Evolutionary conservation across 2,113 vertebrate genomes (phyloP), one percentile per base, ranked within the genome.

Genomic region (Zeus faber): DNA sequence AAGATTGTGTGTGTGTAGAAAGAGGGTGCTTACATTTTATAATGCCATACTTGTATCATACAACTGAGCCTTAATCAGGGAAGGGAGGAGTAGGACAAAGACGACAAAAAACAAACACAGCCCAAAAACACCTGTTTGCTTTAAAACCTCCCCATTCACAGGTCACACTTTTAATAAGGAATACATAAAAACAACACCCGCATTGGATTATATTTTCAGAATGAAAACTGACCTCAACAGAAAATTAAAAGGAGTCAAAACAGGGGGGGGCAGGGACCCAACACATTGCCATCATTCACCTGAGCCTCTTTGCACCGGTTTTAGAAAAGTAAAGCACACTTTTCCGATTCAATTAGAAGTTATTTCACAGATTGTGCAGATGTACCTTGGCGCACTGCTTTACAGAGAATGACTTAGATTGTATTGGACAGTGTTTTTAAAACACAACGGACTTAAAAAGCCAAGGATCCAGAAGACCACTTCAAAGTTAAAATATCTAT

Each of bases 121-220:
- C 20, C 75, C 62, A 41, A 35, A 65, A 73, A 40, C 58, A 46
- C 83, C 61, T 66, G 85, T 79, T 72, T 76, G 72, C 73, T 85
- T 69, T 85, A 89, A 91, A 87, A 87, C 86, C 89, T 85, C 85
- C 79, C 81, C 79, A 79, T 74, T 76, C 81, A 84, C 83, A 76
- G 54, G 63, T 37, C 33, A 37, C 13, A 14, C n/a, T 37, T 37
- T 14, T 14, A 37, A n/a, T 14, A 37, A 14, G 33, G 33, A 37
- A 37, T 37, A 37, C 33, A 37, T 20, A 18, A 43, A 35, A 43
- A 43, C 24, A 35, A 73, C 52, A 57, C 61, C 60, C 59, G 33
- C 33, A 37, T 37, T 37, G 10, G n/a, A n/a, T n/a, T n/a, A n/a
- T n/a, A n/a, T n/a, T n/a, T n/a, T n/a, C n/a, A 37, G n/a, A 35